Evolutionary conservation across 2,113 vertebrate species (phyloP), one percentile per base, ranked within the genome.

Genomic region (Tetrao urogallus): DNA sequence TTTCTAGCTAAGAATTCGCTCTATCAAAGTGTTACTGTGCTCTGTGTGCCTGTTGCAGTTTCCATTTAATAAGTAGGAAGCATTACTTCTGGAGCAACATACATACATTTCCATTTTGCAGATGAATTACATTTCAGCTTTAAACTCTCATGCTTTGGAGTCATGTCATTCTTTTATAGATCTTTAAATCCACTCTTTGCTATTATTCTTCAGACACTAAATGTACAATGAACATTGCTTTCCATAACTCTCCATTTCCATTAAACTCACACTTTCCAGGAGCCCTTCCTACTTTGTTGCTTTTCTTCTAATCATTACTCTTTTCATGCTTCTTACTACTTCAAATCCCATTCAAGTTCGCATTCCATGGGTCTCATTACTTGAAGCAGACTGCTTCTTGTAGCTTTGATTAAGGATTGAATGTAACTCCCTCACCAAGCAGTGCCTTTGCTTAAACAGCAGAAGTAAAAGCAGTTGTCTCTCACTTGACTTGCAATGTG

Each of bases 211-310:
- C 43, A 87, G 40, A 74, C 60, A 54, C 47, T 92, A 71, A 90
- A 93, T 78, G 66, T 8, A n/a, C 81, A 82, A 73, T 27, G 91
- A 93, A 47, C 66, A 58, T 19, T 45, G 18, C 85, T 1, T 43
- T 63, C 42, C 0, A 4, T 36, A 42, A 58, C 58, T 57, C 71
- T 75, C 74, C 71, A 93, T 80, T 92, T 45, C 45, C 38, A 78
- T 88, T 88, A 92, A 90, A 61, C 10, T 24, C 61, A 58, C 70
- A 67, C 80, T 66, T 96, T 96, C 96, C 92, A 94, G 94, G 89
- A 92, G 92, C 77, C 54, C 70, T 82, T 87, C 36, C 67, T 69
- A 30, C 54, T 84, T 94, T 82, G 45, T 45, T 45, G 45, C 15
- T 52, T 89, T 89, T 42, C 92, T 76, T 30, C 73, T 83, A 25